A percentile compares a stretch with the other conserved stretches of the same genome.
Conservation (phyloP, 2,113 vertebrate species). For the Chrysemys picta region DNA sequence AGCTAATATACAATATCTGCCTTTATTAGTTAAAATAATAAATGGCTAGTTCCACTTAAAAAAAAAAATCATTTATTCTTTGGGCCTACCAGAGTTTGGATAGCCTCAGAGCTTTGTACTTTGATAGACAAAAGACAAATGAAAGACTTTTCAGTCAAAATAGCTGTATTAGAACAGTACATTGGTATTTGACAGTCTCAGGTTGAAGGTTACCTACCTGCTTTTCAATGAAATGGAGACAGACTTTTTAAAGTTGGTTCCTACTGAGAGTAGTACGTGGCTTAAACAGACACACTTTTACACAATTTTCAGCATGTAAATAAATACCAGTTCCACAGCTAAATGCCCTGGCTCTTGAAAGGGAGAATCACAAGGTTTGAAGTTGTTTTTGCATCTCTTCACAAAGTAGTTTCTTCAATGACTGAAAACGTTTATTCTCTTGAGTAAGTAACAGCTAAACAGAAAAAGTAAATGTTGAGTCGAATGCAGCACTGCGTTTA, state of each 20-base stretch:
- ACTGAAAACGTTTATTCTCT: not conserved
- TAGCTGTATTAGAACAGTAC: not conserved
- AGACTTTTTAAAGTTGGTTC: not conserved
- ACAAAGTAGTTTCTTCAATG: not conserved
- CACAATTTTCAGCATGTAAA: not conserved
- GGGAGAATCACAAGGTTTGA: not conserved
- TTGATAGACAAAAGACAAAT: not conserved
- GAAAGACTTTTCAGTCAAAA: conserved; percentile 7
- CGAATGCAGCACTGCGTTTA: not conserved
- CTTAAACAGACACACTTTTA: not conserved
- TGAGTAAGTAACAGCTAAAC: not conserved
- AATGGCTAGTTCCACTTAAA: conserved; percentile 9
- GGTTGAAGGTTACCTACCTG: conserved; percentile 20
- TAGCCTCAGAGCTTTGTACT: not conserved
- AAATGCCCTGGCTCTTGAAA: not conserved
- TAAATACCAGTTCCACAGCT: not conserved
- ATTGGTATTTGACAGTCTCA: conserved; percentile 21
- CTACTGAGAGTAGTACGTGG: not conserved
- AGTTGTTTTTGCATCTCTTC: not conserved
- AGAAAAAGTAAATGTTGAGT: not conserved
- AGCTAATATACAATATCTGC: conserved; percentile 60
- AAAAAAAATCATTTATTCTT: conserved; percentile 13
- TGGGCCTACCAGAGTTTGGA: not conserved
- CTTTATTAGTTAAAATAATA: conserved; percentile 64
- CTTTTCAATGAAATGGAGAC: not conserved